These are phyloP conservation scores for Cossypha caffra DNA, from an alignment of 2,797 vertebrate species.

Conservation along the genomic window DNA sequence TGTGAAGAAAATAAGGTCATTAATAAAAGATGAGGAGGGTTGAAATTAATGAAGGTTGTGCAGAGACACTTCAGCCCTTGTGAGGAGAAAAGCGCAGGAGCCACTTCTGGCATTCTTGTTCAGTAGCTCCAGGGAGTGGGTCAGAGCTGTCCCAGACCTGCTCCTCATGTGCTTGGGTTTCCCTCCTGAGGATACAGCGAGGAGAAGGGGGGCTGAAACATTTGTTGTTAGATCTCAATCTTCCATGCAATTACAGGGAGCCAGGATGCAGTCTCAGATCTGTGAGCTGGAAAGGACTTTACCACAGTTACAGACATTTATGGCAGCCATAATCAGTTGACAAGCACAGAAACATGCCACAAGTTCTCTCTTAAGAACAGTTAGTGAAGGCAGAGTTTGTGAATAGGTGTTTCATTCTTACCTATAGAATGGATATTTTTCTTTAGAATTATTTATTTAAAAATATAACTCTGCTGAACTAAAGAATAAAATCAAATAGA, in stretches of 20 bases:
- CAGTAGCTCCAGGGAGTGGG: background rate
- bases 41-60: conserved; percentile 2
- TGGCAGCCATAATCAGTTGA: background rate
- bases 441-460: background rate
- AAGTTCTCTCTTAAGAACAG: background rate
- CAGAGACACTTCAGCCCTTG: background rate
- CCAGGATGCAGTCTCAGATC: background rate
- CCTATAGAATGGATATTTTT: background rate
- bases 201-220: background rate
- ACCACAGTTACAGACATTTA: background rate
- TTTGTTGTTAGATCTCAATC: background rate
- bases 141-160: background rate
- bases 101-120: background rate
- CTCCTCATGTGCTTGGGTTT: background rate
- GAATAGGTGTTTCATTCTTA: background rate
- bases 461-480: background rate
- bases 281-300: background rate
- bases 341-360: background rate
- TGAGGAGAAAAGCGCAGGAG: background rate
- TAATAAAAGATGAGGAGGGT: conserved; percentile 18
- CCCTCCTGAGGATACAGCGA: background rate
- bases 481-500: background rate
- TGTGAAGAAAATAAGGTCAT: background rate
- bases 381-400: background rate
- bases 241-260: background rate